Base-by-base conservation (phyloP, 2,797 vertebrate genomes). In the Onychomys torridus region DNA sequence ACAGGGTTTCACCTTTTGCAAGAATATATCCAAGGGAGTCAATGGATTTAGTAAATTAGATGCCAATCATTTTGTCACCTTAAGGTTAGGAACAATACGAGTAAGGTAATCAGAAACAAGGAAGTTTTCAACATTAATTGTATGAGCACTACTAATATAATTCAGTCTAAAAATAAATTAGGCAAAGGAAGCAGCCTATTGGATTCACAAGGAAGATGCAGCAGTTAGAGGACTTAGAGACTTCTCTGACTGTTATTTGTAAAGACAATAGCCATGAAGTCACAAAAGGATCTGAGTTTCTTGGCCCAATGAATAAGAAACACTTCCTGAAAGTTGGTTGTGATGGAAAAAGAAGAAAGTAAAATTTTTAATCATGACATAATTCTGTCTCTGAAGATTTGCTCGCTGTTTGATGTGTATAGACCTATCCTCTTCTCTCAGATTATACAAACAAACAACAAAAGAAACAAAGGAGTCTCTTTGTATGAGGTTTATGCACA, bases 11-110 rank as follows among this genome's bases (percentile, higher is more conserved):
- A 16, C 81, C 32, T 96, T 46, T 82, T 96, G 40, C 52, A 3
- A 61, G 43, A 81, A 2, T 46, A 94, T 23, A 97, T 92, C 8
- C 89, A 25, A 76, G 65, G 37, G n/a, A 95, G 21, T 37, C 55
- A 93, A 65, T 52, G 49, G 94, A 32, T 85, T 92, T 96, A 96
- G 91, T 61, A 97, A 90, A 95, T 83, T 63, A 97, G 61, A 95
- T 81, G 89, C n/a, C 89, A 96, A 27, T 97, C 95, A 93, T 11
- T 93, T n/a, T 32, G 1, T 85, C 49, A 87, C 63, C 61, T 91
- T 59, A 57, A 93, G 17, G 13, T 81, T 14, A 94, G 91, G 43
- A 83, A 82, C 10, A 87, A 65, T n/a, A 32, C 14, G 1, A 55
- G 6, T 10, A 84, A 95, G 16, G 12, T 71, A 92, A 93, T 55